These are phyloP conservation scores for Poecilia velifera DNA, from an alignment of 2,797 vertebrate genomes.

Conservation along the genomic window DNA sequence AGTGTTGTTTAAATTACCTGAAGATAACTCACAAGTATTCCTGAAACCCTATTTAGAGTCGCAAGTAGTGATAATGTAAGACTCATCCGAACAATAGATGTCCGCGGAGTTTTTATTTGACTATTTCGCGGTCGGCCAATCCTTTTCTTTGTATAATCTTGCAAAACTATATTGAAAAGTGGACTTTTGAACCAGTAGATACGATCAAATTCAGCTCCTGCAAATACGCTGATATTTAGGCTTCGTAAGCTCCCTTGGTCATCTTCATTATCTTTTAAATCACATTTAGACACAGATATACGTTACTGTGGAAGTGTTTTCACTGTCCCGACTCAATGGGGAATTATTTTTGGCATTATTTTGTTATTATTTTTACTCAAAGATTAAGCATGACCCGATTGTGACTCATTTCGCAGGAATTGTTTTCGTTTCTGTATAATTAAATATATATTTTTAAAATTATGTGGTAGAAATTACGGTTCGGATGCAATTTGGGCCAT, in stretches of 20 bases:
- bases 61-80: neutral
- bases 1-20: neutral
- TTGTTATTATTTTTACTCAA: neutral
- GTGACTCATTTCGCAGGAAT: too few species aligned
- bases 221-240: neutral
- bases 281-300: neutral
- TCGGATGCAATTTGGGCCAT: neutral
- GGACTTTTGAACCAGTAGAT: neutral
- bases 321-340: neutral
- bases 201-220: neutral
- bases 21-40: neutral
- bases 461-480: neutral
- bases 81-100: neutral
- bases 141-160: neutral
- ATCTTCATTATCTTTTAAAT: neutral
- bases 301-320: neutral
- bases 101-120: neutral
- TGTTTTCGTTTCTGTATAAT: too few species aligned
- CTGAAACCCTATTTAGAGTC: neutral
- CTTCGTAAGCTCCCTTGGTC: neutral
- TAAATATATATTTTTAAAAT: too few species aligned
- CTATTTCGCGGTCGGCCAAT: neutral
- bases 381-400: neutral
- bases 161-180: neutral
- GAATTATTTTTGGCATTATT: neutral